phyloP scores from a whole-genome alignment of 1,140 invertebrate species.

The Drosophila navojoa region DNA sequence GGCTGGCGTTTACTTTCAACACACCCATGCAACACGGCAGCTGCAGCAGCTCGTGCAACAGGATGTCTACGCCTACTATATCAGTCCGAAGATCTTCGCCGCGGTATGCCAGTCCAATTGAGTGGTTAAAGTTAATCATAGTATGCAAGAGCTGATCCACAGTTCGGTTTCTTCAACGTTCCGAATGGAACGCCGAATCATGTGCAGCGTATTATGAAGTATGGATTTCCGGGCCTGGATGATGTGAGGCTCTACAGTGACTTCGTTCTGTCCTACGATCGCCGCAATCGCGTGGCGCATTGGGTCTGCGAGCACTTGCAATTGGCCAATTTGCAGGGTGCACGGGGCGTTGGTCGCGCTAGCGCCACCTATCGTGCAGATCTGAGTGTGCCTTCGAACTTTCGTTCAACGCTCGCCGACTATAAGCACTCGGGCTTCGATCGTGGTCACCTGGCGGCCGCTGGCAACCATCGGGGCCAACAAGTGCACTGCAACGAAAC shows the following conservation, averaged over 20 bases:
- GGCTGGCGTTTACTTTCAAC: constrained; percentile 64
- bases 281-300: constrained; percentile 93
- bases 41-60: constrained; percentile 50
- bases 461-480: constrained; percentile 93
- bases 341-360: constrained; percentile 87
- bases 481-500: constrained; percentile 93
- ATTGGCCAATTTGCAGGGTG: constrained; percentile 4
- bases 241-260: constrained; percentile 94
- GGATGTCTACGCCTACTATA: constrained; percentile 72
- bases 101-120: constrained; percentile 40
- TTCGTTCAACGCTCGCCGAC: constrained; percentile 92
- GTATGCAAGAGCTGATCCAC: no score
- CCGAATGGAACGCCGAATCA: constrained; percentile 41
- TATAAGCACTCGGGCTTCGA: constrained; percentile 97
- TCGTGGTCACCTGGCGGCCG: constrained; percentile 97
- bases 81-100: constrained; percentile 59
- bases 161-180: constrained; percentile 54
- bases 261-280: constrained; percentile 97
- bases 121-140: not conserved
- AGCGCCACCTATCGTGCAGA: constrained; percentile 94
- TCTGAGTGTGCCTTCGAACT: constrained; percentile 91
- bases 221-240: constrained; percentile 95
- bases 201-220: constrained; percentile 93
- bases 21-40: constrained; percentile 38
- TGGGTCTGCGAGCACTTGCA: constrained; percentile 99